Conservation (phyloP, 2,888 invertebrate genomes). For the Agonopterix heracliana region DNA sequence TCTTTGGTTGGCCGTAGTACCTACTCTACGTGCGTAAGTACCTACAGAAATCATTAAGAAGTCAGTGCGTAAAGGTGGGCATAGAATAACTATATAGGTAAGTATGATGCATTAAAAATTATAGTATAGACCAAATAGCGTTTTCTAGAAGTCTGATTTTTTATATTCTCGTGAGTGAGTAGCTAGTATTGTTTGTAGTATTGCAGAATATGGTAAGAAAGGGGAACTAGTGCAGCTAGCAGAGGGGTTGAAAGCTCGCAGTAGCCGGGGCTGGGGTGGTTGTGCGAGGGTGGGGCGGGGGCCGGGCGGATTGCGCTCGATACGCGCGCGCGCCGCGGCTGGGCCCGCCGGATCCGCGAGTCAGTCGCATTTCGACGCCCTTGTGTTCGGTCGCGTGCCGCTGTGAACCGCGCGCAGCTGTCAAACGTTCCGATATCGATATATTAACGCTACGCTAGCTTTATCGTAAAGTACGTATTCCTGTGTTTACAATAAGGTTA, state of each 20-base stretch:
- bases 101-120: too few species aligned
- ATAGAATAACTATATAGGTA: too few species aligned
- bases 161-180: too few species aligned
- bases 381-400: constrained; percentile 37
- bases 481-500: constrained; percentile 2
- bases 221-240: constrained; percentile 27
- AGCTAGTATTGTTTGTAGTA: too few species aligned
- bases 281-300: constrained; percentile 51
- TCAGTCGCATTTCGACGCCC: constrained; percentile 65
- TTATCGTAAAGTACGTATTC: constrained; percentile 56
- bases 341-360: constrained; percentile 18
- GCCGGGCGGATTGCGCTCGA: constrained; percentile 59
- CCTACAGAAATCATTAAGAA: too few species aligned
- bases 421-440: constrained; percentile 63
- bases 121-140: too few species aligned
- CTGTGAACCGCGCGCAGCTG: constrained; percentile 38
- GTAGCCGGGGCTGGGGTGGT: constrained; percentile 32
- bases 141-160: too few species aligned
- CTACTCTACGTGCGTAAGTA: too few species aligned
- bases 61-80: too few species aligned
- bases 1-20: too few species aligned
- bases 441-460: constrained; percentile 24
- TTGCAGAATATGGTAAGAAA: constrained; percentile 6
- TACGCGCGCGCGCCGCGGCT: constrained; percentile 67
- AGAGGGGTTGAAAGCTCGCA: constrained; percentile 23